These are phyloP conservation scores for Xyliphius kryptos DNA, from an alignment of 2,113 vertebrate genomes.

Conservation along the genomic window DNA sequence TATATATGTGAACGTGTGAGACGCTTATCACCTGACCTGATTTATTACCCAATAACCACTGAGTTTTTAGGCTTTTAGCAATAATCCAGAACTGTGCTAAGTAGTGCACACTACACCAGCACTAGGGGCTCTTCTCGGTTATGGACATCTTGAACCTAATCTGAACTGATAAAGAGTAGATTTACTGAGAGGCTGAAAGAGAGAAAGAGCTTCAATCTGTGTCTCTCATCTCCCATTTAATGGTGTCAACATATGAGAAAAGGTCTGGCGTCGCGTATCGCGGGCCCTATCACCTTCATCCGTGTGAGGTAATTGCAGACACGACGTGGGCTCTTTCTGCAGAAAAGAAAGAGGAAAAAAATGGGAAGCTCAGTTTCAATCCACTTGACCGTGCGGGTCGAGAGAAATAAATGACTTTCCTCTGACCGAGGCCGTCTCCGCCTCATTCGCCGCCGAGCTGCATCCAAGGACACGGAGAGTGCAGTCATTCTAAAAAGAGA, in stretches of 20 bases:
- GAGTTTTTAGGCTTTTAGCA: not conserved
- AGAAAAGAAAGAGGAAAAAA: conserved; percentile 50
- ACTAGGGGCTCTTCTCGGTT: conserved; percentile 43
- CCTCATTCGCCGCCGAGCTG: conserved; percentile 53
- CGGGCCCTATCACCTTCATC: conserved; percentile 65
- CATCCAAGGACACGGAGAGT: conserved; percentile 45
- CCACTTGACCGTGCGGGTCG: conserved; percentile 72
- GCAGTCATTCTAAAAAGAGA: not conserved
- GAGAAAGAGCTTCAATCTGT: conserved; percentile 29
- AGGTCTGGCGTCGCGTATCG: conserved; percentile 60
- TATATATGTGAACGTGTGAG: too few relatives aligned
- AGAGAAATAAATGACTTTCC: conserved; percentile 77
- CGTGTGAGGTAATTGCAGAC: conserved; percentile 70
- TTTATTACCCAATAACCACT: too few relatives aligned
- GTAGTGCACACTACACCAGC: conserved; percentile 1
- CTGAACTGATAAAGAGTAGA: conserved; percentile 36
- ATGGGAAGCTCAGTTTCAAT: conserved; percentile 71
- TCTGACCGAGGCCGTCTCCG: conserved; percentile 64
- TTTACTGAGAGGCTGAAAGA: not conserved
- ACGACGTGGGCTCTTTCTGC: conserved; percentile 54
- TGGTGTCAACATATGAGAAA: conserved; percentile 58
- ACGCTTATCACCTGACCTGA: not conserved
- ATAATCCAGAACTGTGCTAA: conserved; percentile 1
- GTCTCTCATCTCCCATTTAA: conserved; percentile 46
- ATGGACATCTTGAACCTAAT: conserved; percentile 44